Conservation (phyloP, 2,888 invertebrate species). For the Megamerina dolium region DNA sequence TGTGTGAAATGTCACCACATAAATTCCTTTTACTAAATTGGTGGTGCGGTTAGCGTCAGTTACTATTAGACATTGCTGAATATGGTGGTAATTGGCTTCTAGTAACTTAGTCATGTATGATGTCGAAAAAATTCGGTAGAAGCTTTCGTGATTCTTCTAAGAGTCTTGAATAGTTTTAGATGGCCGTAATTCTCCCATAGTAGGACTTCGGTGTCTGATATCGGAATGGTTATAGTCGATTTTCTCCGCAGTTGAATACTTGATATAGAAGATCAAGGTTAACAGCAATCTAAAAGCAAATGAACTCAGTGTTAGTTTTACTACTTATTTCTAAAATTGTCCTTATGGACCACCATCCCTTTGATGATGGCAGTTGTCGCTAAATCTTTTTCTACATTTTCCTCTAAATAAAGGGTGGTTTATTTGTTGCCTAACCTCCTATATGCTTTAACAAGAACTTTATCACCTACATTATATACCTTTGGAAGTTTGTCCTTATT, state of each 20-base stretch:
- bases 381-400: conserved; percentile 13
- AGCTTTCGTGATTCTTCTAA: too few species aligned
- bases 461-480: conserved; percentile 10
- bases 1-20: too few species aligned
- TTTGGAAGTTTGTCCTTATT: conserved; percentile 10
- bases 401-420: conserved; percentile 11
- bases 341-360: conserved; percentile 9
- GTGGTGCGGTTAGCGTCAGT: too few species aligned
- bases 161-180: neutral
- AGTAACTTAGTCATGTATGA: too few species aligned
- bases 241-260: neutral
- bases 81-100: too few species aligned
- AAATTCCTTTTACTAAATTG: too few species aligned
- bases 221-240: too few species aligned
- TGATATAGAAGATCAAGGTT: too few species aligned
- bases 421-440: conserved; percentile 14
- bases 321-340: conserved; percentile 3
- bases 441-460: conserved; percentile 13
- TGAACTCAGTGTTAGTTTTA: neutral
- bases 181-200: too few species aligned
- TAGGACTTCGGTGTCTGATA: too few species aligned
- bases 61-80: too few species aligned
- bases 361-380: conserved; percentile 17
- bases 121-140: too few species aligned
- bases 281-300: neutral